These are phyloP conservation scores for Creontiades dilutus DNA, from an alignment of 2,888 invertebrate genomes.

Conservation along the genomic window DNA sequence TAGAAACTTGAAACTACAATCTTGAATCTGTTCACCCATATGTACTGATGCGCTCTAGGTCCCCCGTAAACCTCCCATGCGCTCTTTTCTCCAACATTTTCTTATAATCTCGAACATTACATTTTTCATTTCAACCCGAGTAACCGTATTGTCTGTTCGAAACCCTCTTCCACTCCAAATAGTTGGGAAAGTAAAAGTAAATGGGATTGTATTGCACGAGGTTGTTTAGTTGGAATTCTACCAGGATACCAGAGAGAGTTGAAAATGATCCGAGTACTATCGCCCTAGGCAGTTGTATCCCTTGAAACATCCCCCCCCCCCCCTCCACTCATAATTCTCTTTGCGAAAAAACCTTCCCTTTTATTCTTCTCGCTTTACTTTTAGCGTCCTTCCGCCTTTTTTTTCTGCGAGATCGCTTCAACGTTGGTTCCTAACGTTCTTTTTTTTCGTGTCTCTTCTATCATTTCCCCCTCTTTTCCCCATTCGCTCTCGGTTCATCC, in stretches of 20 bases:
- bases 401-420: constrained; percentile 6
- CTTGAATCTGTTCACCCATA: too few species aligned
- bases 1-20: too few species aligned
- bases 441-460: background rate
- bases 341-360: background rate
- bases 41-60: too few species aligned
- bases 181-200: too few species aligned
- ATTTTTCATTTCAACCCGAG: too few species aligned
- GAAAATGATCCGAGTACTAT: background rate
- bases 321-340: background rate
- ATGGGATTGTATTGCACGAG: too few species aligned
- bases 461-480: background rate
- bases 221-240: too few species aligned
- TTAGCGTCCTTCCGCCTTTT: background rate
- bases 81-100: too few species aligned
- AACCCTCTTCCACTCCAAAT: too few species aligned
- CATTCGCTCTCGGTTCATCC: background rate
- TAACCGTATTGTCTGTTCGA: too few species aligned
- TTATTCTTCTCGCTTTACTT: background rate
- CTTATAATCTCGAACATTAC: too few species aligned
- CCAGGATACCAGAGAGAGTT: background rate
- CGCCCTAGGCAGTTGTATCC: background rate
- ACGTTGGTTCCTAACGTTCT: background rate
- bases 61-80: too few species aligned
- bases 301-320: background rate